A percentile compares a stretch with the other conserved stretches of the same genome.
Evolutionary conservation across 2,888 invertebrate genomes (phyloP).

Genomic region (Ashinkailepas kermadecensis): DNA sequence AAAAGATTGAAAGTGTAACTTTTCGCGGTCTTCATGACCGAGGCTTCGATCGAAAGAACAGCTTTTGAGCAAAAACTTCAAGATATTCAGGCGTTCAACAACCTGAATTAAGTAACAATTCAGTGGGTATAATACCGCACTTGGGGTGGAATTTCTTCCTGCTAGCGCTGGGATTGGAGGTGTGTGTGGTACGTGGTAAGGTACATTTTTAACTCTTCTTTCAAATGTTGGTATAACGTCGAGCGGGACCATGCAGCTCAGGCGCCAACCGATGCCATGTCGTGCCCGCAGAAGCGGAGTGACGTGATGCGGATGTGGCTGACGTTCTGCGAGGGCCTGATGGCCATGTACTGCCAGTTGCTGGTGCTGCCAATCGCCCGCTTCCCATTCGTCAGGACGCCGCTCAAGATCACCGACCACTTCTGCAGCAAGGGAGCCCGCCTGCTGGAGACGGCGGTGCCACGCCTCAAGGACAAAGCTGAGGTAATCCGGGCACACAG

Average conservation of each 20-base stretch:
- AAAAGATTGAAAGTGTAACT: too few relatives aligned
- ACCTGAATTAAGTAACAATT: neutral
- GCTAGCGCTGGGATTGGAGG: too few relatives aligned
- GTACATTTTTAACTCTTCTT: neutral
- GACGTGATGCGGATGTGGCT: neutral
- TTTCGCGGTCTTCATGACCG: too few relatives aligned
- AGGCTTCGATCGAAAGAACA: too few relatives aligned
- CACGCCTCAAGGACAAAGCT: neutral
- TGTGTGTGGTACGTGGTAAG: too few relatives aligned
- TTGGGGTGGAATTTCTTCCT: neutral
- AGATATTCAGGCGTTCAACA: neutral
- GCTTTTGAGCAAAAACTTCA: too few relatives aligned
- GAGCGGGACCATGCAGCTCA: neutral
- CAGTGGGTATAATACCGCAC: neutral
- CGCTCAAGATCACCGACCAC: constrained; percentile 14
- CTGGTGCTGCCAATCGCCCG: constrained; percentile 2
- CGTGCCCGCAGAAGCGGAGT: neutral
- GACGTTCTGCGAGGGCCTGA: neutral
- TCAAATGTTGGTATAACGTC: neutral
- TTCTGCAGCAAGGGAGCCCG: constrained; percentile 14
- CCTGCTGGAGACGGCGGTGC: constrained; percentile 6
- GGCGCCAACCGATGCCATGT: neutral
- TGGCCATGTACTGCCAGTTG: constrained; percentile 35
- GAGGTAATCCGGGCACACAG: neutral
- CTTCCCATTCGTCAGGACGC: neutral